phyloP scores from a whole-genome alignment of 1,140 invertebrate species.

The Coelopa frigida region DNA sequence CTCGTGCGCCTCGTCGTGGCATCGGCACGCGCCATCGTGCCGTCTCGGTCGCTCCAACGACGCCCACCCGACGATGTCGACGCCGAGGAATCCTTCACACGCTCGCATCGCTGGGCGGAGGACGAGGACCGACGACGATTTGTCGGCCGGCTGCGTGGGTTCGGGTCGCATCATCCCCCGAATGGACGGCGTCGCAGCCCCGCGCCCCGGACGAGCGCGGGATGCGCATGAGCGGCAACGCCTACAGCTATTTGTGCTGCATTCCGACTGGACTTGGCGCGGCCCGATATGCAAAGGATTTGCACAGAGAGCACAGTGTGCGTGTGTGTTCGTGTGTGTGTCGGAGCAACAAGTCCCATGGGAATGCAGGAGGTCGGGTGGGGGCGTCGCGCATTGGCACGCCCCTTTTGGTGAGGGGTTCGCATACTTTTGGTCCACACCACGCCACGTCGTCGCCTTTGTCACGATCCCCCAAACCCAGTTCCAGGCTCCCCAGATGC shows the following conservation, averaged over 20 bases:
- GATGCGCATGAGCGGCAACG: slow-evolving; percentile 36
- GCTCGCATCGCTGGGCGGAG: slow-evolving; percentile 7
- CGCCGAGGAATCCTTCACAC: slow-evolving; percentile 28
- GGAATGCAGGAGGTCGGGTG: neutral
- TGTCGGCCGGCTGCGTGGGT: neutral
- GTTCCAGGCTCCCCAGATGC: too few species aligned
- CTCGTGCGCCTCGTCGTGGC: neutral
- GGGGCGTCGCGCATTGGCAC: neutral
- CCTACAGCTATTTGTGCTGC: slow-evolving; percentile 13
- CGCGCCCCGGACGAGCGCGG: too few species aligned
- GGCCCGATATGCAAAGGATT: slow-evolving; percentile 8
- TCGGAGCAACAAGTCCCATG: slow-evolving; percentile 9
- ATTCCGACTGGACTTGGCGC: slow-evolving; percentile 7
- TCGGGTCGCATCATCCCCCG: neutral
- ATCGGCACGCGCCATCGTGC: slow-evolving; percentile 15
- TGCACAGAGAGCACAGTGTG: slow-evolving; percentile 1
- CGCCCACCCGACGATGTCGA: slow-evolving; percentile 8
- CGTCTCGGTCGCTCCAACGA: slow-evolving; percentile 31
- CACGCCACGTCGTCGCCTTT: too few species aligned
- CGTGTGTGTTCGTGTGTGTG: too few species aligned
- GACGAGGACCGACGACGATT: neutral
- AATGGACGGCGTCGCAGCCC: too few species aligned
- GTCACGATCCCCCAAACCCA: too few species aligned
- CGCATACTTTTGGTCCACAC: too few species aligned
- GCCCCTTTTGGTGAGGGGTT: neutral